These are phyloP conservation scores for Chymomyza amoena DNA, from an alignment of 2,888 invertebrate species.

Conservation along the genomic window DNA sequence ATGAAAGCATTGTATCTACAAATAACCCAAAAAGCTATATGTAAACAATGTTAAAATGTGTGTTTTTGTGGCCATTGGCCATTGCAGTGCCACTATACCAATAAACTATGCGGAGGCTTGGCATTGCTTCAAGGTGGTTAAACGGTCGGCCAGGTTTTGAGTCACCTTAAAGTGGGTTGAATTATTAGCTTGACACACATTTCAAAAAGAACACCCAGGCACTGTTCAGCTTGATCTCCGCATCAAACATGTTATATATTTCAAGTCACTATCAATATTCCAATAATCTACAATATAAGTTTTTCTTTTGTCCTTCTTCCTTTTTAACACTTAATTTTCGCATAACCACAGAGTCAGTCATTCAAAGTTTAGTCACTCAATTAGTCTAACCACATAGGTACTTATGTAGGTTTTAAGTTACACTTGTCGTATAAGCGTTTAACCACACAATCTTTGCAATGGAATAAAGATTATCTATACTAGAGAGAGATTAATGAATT, in stretches of 20 bases:
- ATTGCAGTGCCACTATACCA: neutral
- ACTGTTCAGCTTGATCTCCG: neutral
- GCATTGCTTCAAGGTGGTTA: slow-evolving; percentile 47
- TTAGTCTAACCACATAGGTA: neutral
- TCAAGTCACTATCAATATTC: neutral
- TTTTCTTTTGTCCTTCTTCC: too few relatives aligned
- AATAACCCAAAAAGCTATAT: neutral
- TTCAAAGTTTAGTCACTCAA: slow-evolving; percentile 35
- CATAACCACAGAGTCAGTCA: slow-evolving; percentile 28
- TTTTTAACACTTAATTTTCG: slow-evolving; percentile 13
- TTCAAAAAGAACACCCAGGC: slow-evolving; percentile 20
- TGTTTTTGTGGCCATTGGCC: neutral
- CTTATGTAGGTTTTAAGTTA: too few relatives aligned
- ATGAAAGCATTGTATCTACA: neutral
- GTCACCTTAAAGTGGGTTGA: slow-evolving; percentile 57
- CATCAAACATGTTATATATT: too few relatives aligned
- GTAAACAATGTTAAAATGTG: neutral
- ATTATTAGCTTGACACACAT: slow-evolving; percentile 63
- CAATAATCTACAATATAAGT: too few relatives aligned
- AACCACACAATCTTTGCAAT: too few relatives aligned
- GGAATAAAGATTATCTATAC: too few relatives aligned
- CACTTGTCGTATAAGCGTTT: too few relatives aligned
- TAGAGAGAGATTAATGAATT: neutral
- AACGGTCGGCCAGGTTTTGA: slow-evolving; percentile 16
- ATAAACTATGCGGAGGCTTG: slow-evolving; percentile 20